Conservation (phyloP, 2,797 vertebrate genomes). For the Platalea minor region DNA sequence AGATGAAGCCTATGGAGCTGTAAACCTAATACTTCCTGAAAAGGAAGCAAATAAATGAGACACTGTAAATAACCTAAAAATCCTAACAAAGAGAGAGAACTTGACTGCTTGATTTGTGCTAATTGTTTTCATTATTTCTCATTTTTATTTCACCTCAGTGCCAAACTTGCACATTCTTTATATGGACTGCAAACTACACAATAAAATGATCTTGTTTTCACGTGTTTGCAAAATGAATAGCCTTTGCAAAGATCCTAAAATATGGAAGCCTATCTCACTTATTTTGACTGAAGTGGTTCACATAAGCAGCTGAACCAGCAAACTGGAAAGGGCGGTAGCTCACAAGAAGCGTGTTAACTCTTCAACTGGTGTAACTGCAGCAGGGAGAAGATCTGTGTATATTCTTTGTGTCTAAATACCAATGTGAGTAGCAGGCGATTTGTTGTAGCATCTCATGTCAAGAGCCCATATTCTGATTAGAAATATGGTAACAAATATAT, state of each 20-base stretch:
- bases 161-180: neutral
- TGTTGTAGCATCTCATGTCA: neutral
- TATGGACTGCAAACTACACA: neutral
- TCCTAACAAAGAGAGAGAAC: neutral
- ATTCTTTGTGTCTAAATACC: neutral
- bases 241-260: neutral
- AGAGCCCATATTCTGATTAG: neutral
- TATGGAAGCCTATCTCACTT: neutral
- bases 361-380: neutral
- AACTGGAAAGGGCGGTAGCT: neutral
- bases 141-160: neutral
- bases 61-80: neutral
- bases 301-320: neutral
- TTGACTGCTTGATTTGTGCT: neutral
- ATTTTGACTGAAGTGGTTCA: neutral
- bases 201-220: neutral
- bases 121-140: neutral
- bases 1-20: neutral
- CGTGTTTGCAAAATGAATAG: neutral
- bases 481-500: neutral
- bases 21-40: slow-evolving; percentile 31
- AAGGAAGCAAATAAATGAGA: slow-evolving; percentile 1
- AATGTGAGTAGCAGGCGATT: neutral
- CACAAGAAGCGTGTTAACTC: neutral
- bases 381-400: neutral